Conservation (phyloP, 2,888 invertebrate species). For the Ectropis crepuscularia region DNA sequence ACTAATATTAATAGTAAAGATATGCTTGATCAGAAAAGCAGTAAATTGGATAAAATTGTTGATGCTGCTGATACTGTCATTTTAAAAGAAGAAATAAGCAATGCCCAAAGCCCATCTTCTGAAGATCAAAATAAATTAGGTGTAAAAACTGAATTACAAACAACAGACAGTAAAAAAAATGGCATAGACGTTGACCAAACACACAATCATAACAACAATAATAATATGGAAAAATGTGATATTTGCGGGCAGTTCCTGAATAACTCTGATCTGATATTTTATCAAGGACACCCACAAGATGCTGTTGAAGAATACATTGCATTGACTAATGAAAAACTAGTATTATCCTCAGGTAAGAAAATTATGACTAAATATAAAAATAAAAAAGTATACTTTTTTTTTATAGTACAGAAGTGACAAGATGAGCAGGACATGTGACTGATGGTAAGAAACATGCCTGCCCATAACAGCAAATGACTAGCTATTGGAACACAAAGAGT, state of each 20-base stretch:
- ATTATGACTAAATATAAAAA: neutral
- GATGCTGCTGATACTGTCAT: no score
- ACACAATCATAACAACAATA: constrained; percentile 24
- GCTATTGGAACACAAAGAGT: no score
- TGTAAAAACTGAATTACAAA: neutral
- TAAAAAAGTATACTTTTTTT: no score
- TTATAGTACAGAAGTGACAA: no score
- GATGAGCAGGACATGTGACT: no score
- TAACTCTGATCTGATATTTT: constrained; percentile 83
- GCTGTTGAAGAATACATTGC: constrained; percentile 91
- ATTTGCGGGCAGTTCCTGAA: constrained; percentile 77
- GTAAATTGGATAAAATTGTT: neutral
- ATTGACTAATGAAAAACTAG: constrained; percentile 89
- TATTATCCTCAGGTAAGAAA: constrained; percentile 87
- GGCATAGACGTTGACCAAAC: neutral
- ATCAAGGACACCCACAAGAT: constrained; percentile 91
- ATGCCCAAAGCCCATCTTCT: neutral
- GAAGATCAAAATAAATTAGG: neutral
- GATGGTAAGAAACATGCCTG: no score
- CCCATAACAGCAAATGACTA: no score
- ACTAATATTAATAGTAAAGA: neutral
- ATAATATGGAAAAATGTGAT: constrained; percentile 68
- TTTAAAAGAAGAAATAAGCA: no score
- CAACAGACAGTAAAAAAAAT: constrained; percentile 17
- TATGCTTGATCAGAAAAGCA: neutral